phyloP scores from a whole-genome alignment of 2,888 invertebrate species.

The Ischnura elegans region DNA sequence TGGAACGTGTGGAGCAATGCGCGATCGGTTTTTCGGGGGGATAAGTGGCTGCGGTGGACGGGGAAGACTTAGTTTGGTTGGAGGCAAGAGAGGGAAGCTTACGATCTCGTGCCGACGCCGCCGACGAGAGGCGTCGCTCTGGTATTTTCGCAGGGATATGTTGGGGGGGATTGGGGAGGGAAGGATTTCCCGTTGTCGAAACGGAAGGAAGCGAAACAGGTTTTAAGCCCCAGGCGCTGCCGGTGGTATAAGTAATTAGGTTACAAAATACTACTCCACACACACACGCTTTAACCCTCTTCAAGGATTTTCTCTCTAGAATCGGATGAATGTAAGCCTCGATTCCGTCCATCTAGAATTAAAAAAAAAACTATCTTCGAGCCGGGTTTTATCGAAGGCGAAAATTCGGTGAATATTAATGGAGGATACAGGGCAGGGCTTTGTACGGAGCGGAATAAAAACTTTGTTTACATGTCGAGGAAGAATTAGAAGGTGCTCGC shows the following conservation, averaged over 20 bases:
- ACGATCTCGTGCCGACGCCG: background rate
- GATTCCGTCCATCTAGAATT: background rate
- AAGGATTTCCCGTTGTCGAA: background rate
- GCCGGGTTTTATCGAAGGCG: background rate
- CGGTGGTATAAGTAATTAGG: background rate
- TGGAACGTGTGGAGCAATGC: background rate
- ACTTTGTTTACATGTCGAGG: no score
- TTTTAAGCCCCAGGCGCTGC: background rate
- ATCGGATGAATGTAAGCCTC: background rate
- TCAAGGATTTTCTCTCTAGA: background rate
- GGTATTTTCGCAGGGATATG: background rate
- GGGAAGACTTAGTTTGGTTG: background rate
- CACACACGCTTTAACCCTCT: background rate
- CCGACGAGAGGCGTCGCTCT: background rate
- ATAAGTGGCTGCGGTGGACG: background rate
- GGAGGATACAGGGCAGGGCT: background rate
- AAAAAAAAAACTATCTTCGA: background rate
- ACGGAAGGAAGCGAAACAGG: background rate
- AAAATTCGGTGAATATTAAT: background rate
- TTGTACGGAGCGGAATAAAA: no score
- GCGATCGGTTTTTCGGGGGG: background rate
- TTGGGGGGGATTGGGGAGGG: background rate
- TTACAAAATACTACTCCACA: background rate
- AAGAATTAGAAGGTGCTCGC: no score
- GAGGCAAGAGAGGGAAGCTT: background rate